These are phyloP conservation scores for Nothocercus nigrocapillus DNA, from an alignment of 2,113 vertebrate genomes.

Conservation along the genomic window DNA sequence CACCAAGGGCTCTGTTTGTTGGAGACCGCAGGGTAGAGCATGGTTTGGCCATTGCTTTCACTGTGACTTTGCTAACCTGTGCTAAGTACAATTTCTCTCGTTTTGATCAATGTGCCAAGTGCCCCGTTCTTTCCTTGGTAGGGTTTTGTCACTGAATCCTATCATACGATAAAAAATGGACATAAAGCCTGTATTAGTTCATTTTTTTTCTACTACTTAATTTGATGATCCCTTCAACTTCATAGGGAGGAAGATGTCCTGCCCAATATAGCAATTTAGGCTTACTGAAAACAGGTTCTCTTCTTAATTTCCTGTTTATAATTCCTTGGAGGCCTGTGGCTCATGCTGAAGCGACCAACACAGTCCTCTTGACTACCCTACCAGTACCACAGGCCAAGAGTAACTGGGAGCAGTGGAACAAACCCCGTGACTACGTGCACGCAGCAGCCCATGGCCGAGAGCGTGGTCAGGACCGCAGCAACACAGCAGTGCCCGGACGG, in stretches of 20 bases:
- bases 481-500: fast-evolving
- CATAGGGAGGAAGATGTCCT: not conserved
- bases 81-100: not conserved
- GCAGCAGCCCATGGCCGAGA: not conserved
- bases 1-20: not conserved
- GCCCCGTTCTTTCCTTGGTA: not conserved
- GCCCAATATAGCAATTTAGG: fast-evolving
- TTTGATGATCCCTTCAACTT: not conserved
- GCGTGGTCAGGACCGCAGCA: fast-evolving
- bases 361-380: fast-evolving
- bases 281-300: not conserved
- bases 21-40: not conserved
- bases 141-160: not conserved
- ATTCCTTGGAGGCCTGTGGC: not conserved
- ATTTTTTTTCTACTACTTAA: not conserved
- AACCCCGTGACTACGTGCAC: fast-evolving
- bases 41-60: not conserved
- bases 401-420: not conserved
- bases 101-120: not conserved
- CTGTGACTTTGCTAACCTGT: not conserved
- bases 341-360: fast-evolving
- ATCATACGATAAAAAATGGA: not conserved
- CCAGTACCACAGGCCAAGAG: no score
- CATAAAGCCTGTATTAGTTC: not conserved
- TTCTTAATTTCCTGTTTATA: not conserved